Percentiles rank a stretch among this genome's conserved stretches.
Conservation (phyloP, 2,797 vertebrate genomes). For the Trachops cirrhosus region DNA sequence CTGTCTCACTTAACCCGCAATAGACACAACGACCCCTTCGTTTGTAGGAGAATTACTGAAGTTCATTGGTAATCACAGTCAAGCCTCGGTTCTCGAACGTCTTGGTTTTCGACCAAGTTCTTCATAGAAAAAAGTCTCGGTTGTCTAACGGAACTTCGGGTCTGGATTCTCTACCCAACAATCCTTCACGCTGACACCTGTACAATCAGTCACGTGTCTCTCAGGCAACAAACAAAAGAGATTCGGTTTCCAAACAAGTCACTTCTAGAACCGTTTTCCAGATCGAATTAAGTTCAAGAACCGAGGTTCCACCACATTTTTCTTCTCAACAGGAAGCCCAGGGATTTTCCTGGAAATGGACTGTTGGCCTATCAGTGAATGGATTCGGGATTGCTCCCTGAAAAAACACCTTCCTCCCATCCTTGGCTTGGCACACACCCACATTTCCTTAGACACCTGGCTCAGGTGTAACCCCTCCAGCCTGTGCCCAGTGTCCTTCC, state of each 20-base stretch:
- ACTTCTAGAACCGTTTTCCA: too few relatives aligned
- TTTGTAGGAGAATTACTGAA: neutral
- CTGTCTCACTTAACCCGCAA: neutral
- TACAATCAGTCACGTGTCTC: too few relatives aligned
- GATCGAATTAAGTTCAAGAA: too few relatives aligned
- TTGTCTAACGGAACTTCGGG: too few relatives aligned
- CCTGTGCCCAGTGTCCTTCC: neutral
- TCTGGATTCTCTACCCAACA: too few relatives aligned
- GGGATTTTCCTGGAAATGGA: neutral
- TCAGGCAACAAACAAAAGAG: too few relatives aligned
- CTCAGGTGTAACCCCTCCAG: neutral
- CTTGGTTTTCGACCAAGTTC: neutral
- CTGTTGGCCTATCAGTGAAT: neutral
- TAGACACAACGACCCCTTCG: neutral
- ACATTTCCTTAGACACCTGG: neutral
- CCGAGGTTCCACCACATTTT: neutral
- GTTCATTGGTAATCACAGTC: neutral
- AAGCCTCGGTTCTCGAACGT: neutral
- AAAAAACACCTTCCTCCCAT: neutral
- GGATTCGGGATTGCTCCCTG: neutral
- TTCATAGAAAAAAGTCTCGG: neutral
- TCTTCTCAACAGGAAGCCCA: neutral
- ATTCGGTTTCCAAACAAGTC: too few relatives aligned
- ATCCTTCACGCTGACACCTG: too few relatives aligned
- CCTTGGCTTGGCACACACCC: neutral